Conservation (phyloP, 1,140 invertebrate species). For the Anastrepha ludens region DNA sequence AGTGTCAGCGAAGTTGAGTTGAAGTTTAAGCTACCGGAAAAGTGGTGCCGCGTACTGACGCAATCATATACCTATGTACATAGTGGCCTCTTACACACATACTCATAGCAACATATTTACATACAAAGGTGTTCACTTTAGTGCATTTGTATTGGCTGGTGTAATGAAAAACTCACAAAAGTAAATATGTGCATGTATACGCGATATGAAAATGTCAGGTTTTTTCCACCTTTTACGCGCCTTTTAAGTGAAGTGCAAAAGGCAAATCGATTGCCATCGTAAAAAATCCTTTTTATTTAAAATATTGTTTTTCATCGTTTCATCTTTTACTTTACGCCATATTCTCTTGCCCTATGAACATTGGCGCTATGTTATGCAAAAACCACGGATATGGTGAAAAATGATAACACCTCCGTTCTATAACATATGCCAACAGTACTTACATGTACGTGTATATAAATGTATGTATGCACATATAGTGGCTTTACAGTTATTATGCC, state of each 20-base stretch:
- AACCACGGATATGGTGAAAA: neutral
- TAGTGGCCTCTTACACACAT: neutral
- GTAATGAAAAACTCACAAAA: neutral
- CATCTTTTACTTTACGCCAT: no score
- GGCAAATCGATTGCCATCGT: constrained; percentile 18
- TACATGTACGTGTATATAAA: neutral
- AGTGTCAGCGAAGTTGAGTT: constrained; percentile 25
- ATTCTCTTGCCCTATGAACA: no score
- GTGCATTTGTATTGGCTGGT: constrained; percentile 9
- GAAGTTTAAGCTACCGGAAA: constrained; percentile 55
- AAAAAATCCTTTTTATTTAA: neutral
- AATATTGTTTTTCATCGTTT: no score
- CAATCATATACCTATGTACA: neutral
- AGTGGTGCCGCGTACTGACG: neutral
- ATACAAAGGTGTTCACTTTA: neutral
- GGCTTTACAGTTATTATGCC: neutral
- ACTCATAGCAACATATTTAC: neutral
- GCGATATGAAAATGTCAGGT: constrained; percentile 22
- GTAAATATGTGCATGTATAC: neutral
- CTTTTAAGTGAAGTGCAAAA: constrained; percentile 46
- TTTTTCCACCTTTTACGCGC: constrained; percentile 33
- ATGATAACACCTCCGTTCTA: neutral
- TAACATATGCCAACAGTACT: neutral
- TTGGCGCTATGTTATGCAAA: neutral
- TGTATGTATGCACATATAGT: neutral